Conservation (phyloP, 2,113 vertebrate species). For the Balaenoptera acutorostrata region DNA sequence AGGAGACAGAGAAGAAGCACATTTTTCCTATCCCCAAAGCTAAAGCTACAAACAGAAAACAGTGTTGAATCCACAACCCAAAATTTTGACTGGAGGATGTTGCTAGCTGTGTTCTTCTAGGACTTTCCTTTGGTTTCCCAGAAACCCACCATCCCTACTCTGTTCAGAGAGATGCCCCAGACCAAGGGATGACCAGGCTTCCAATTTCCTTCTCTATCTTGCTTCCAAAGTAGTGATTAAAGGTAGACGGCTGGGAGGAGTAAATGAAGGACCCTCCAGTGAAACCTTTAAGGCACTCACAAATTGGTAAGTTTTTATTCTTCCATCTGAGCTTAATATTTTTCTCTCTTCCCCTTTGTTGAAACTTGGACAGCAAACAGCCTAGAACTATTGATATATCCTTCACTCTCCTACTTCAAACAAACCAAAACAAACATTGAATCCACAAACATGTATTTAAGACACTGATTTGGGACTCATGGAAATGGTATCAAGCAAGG, state of each 20-base stretch:
- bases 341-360: neutral
- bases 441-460: conserved; percentile 30
- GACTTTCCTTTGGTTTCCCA: neutral
- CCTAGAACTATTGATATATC: neutral
- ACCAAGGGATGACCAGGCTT: neutral
- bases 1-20: neutral
- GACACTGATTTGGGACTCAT: conserved; percentile 30
- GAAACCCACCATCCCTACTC: neutral
- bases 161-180: neutral
- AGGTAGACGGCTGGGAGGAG: neutral
- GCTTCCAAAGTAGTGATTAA: neutral
- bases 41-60: neutral
- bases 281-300: neutral
- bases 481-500: conserved; percentile 16
- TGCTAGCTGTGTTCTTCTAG: neutral
- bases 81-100: neutral
- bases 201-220: neutral
- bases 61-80: neutral
- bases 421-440: conserved; percentile 2
- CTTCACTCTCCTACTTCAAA: neutral
- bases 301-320: neutral
- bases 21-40: neutral
- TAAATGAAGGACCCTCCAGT: neutral
- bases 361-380: neutral
- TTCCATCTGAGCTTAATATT: neutral